Percentiles rank a stretch among this genome's conserved stretches.
Evolutionary conservation across 2,888 invertebrate species (phyloP).

Genomic region (Boloria selene): DNA sequence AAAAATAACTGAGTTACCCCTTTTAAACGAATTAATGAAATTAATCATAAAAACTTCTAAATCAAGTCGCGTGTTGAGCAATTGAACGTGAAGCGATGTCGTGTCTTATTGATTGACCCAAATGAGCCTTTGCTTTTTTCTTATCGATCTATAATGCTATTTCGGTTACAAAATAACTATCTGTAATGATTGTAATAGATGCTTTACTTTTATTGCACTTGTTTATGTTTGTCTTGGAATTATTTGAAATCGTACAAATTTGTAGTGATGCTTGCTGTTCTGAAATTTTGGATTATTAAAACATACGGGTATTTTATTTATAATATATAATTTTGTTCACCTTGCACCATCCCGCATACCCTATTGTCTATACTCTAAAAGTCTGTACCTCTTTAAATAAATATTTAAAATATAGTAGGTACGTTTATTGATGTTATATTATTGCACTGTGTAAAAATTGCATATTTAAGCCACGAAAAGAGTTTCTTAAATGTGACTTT

Average conservation of each 20-base stretch:
- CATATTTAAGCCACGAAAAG: too few relatives aligned
- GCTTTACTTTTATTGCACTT: conserved; percentile 1
- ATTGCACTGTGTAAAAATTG: too few relatives aligned
- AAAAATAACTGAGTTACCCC: too few relatives aligned
- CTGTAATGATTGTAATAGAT: conserved; percentile 11
- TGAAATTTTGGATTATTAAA: conserved; percentile 2
- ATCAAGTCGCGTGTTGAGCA: conserved; percentile 51
- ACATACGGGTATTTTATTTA: not conserved
- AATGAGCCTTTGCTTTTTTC: conserved; percentile 48
- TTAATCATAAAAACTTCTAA: conserved; percentile 44
- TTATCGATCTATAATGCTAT: conserved; percentile 25
- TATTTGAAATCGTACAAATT: conserved; percentile 2
- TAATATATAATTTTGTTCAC: not conserved
- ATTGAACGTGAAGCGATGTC: conserved; percentile 50
- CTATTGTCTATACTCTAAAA: too few relatives aligned
- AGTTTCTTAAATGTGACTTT: too few relatives aligned
- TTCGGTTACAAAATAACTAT: conserved; percentile 7
- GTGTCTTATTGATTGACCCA: conserved; percentile 74
- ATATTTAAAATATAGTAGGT: too few relatives aligned
- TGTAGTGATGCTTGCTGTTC: not conserved
- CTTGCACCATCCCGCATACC: too few relatives aligned
- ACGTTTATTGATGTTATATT: too few relatives aligned
- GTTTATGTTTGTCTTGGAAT: conserved; percentile 9
- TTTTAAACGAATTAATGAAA: conserved; percentile 26
- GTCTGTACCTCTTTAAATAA: too few relatives aligned